Conservation (phyloP, 2,797 vertebrate genomes). For the Cryptoblepharus egeriae region DNA sequence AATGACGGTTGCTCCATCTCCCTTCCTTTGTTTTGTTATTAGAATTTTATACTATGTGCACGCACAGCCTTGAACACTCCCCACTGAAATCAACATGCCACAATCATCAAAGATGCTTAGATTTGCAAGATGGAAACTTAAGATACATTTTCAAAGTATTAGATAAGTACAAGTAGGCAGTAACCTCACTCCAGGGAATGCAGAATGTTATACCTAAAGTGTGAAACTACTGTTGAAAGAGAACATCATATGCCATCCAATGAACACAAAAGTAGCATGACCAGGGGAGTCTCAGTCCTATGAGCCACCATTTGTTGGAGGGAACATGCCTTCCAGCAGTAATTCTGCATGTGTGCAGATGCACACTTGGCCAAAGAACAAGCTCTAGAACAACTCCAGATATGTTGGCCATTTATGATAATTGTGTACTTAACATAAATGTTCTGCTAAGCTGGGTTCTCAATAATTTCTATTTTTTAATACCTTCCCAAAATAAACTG, state of each 20-base stretch:
- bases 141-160: not conserved
- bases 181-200: not conserved
- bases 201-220: not conserved
- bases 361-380: not conserved
- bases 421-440: not conserved
- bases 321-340: not conserved
- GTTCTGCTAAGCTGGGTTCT: not conserved
- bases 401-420: not conserved
- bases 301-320: not conserved
- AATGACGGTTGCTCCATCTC: not conserved
- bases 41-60: not conserved
- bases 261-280: not conserved
- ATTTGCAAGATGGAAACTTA: not conserved
- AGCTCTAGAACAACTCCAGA: not conserved
- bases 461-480: conserved; percentile 15
- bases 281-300: not conserved
- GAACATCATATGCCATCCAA: not conserved
- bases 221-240: not conserved
- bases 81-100: not conserved
- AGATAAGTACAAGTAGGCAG: not conserved
- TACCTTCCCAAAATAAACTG: conserved; percentile 16
- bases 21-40: not conserved
- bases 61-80: not conserved
- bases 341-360: not conserved
- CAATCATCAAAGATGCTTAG: not conserved